These are phyloP conservation scores for Turdus rufiventris DNA, from an alignment of 2,113 vertebrate genomes.

Conservation along the genomic window DNA sequence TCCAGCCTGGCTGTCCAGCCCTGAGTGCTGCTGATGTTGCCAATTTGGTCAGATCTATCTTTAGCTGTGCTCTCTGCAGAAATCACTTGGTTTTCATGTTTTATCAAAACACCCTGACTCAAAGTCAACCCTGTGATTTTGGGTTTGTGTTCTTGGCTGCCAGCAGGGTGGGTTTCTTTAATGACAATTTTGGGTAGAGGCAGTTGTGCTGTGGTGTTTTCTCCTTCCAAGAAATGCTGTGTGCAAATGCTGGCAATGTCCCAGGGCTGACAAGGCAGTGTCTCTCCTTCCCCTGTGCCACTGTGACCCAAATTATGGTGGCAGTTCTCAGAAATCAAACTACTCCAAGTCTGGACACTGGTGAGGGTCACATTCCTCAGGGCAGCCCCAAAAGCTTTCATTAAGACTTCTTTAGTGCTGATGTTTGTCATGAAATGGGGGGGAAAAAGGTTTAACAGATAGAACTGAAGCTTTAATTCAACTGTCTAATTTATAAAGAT, in stretches of 20 bases:
- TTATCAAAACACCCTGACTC: neutral
- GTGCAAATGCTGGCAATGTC: neutral
- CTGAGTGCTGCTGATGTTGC: neutral
- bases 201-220: neutral
- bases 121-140: constrained; percentile 17
- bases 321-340: neutral
- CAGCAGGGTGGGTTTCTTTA: neutral
- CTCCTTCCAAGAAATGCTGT: constrained; percentile 6
- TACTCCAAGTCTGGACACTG: neutral
- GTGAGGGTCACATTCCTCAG: neutral
- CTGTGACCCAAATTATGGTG: neutral
- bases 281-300: neutral
- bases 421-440: neutral
- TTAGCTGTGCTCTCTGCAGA: neutral
- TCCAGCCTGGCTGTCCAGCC: neutral
- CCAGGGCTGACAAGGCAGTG: neutral
- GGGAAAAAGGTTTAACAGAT: neutral
- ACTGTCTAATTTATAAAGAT: neutral
- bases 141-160: neutral
- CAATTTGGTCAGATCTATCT: constrained; percentile 8
- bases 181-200: neutral
- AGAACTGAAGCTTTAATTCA: neutral
- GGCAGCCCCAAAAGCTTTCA: neutral
- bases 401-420: neutral
- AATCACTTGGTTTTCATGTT: neutral